These are phyloP conservation scores for Trichomycterus rosablanca DNA, from an alignment of 2,113 vertebrate genomes.

Conservation along the genomic window DNA sequence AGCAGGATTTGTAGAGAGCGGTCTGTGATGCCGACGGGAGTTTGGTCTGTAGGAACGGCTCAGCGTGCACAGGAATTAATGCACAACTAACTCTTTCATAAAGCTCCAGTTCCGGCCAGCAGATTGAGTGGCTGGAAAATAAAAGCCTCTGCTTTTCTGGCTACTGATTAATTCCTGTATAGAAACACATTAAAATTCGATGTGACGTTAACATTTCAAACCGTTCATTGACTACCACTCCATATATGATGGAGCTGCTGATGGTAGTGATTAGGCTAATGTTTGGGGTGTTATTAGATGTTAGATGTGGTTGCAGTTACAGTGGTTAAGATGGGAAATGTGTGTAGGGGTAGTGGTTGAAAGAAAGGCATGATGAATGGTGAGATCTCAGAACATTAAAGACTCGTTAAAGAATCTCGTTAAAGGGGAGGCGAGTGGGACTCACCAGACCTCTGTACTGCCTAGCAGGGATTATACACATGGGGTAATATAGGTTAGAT, in stretches of 20 bases:
- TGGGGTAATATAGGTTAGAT: slow-evolving; percentile 15
- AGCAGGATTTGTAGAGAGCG: slow-evolving; percentile 46
- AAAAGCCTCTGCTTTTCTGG: slow-evolving; percentile 10
- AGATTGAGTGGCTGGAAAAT: slow-evolving; percentile 14
- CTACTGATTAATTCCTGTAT: too few relatives aligned
- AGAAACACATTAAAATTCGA: slow-evolving; percentile 7
- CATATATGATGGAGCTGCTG: slow-evolving; percentile 32
- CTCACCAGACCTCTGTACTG: slow-evolving; percentile 25
- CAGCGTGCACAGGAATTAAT: slow-evolving; percentile 13
- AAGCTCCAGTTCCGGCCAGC: background rate
- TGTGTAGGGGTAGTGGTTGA: slow-evolving; percentile 43
- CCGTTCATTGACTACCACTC: slow-evolving; percentile 23
- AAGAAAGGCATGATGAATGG: slow-evolving; percentile 46
- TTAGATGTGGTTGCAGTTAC: slow-evolving; percentile 36
- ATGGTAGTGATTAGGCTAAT: slow-evolving; percentile 47
- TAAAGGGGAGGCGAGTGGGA: slow-evolving; percentile 19
- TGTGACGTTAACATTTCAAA: slow-evolving; percentile 36
- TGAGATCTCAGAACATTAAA: slow-evolving; percentile 48
- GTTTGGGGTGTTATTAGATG: slow-evolving; percentile 42
- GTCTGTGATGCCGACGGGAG: slow-evolving; percentile 17
- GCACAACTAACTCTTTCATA: background rate
- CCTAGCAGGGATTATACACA: slow-evolving; percentile 29
- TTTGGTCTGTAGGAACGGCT: slow-evolving; percentile 14
- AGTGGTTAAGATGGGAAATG: slow-evolving; percentile 27
- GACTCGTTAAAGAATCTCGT: slow-evolving; percentile 42